Base-by-base conservation (phyloP, 2,113 vertebrate genomes). In the Reinhardtius hippoglossoides region DNA sequence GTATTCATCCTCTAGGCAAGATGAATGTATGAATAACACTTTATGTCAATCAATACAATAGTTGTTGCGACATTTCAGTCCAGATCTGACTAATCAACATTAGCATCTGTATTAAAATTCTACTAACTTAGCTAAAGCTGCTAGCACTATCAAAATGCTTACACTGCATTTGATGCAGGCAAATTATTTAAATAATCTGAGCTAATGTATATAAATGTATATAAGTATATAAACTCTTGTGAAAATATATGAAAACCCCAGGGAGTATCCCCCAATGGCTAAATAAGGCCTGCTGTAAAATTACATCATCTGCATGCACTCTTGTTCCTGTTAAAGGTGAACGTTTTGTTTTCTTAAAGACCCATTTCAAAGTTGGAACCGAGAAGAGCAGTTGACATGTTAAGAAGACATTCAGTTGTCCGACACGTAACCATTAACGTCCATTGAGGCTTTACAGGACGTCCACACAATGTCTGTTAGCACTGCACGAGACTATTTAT, bases 351-450 rank as follows among this genome's bases (percentile, higher is more conserved):
- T 58, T 68, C 58, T 42, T 3, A 42, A 42, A 42, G 40, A 13
- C 40, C 40, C 40, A 42, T 42, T 42, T 42, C 40, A 42, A 13
- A 42, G 37, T 10, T 16, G 14, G 58, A 56, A 50, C 13, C 3
- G 18, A 63, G 21, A 37, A 6, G 18, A 60, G 62, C 40, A 55
- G 52, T 23, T 37, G 20, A 48, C 40, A 64, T 46, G 66, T 57
- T 78, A 20, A 71, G 35, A 59, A 8, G 31, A 2, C 57, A 62
- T 82, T 75, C 26, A 70, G 26, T 75, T 71, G 67, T 80, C 15
- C 42, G 64, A n/a, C 20, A 64, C 65, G 35, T 37, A 74, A 81
- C 79, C 74, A 76, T 66, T 48, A 71, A 50, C 2, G 16, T 80
- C 46, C 23, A 31, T 5, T 61, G 61, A 85, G 42, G 42, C 62